Base-by-base conservation (phyloP, 2,888 invertebrate species). In the Dysmachus trigonus region DNA sequence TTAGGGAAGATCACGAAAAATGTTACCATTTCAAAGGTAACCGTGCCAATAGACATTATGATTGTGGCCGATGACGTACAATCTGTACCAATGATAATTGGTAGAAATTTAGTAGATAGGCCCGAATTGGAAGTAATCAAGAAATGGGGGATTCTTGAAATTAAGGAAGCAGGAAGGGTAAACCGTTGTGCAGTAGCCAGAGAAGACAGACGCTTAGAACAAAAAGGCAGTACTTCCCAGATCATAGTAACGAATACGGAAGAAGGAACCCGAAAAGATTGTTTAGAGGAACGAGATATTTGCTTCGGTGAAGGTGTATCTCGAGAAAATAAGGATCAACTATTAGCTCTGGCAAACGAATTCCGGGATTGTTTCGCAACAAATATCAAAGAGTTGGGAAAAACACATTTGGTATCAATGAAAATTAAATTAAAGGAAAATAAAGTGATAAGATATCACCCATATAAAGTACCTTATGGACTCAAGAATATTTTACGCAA, bases 351-450 rank as follows among this genome's bases (percentile, higher is more conserved):
- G 38, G 10, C 10, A 1, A 38, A 38, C 6, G 38, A 38, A 38
- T 38, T 10, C 2, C 6, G 38, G 10, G 38, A 38, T 6, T 38
- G 38, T 38, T 10, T 38, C 1, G 38, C 38, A 7, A 30, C n/a
- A 6, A 38, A 77, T 35, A n/a, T 38, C 7, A 7, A 7, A 7
- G 76, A 77, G 15, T 8, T 77, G 6, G 35, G 76, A 22, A 84
- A 41, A 30, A 41, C 41, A 2, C 7, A 72, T 41, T 8, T 18
- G 22, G 31, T 18, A 2, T 15, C 13, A n/a, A 71, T 77, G 71
- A 41, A 27, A 38, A 79, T 85, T 30, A 15, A 76, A 33, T 71
- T 85, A 72, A 79, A 85, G 13, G 71, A 62, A n/a, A 18, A 41
- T 13, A 79, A 18, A 47, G 10, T 79, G 5, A 47, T 79, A 6